Evolutionary conservation across 2,888 invertebrate species (phyloP), one percentile per base, ranked within the genome.

Genomic region (Nomada fucata): DNA sequence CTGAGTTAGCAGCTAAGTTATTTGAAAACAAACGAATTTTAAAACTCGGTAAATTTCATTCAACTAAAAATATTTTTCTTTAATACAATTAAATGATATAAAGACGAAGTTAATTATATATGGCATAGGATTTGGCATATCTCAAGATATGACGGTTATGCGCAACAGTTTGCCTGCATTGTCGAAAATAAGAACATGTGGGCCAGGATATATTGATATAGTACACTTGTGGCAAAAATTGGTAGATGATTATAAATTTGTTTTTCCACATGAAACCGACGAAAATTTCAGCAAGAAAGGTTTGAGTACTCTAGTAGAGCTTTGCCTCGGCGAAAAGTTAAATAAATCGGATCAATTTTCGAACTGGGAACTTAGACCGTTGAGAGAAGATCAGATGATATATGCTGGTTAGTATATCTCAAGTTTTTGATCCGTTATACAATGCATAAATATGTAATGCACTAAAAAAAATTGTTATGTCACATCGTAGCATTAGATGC

Each of bases 311-410:
- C 94, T 98, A 76, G 97, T 97, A 0, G 95, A 96, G 90, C 94
- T 96, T 57, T 97, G 97, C 91, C 95, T 97, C 91, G 97, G 97
- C 9, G 94, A 95, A 73, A 96, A 96, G 61, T 94, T 98, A 59
- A 96, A 97, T 93, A 98, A 98, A 94, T 96, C 96, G n/a, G 97
- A 98, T 94, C 98, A 98, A 91, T 97, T 97, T 94, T 98, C 98
- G 0, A 97, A 98, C 93, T 98, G 98, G 98, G 97, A 97, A 90
- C 95, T 96, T 87, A 95, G 98, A 86, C 98, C 98, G 13, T 92
- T 98, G 70, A 94, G 98, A 65, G 94, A 95, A 59, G 96, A 96
- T 80, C 98, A 98, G 94, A 95, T 97, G 78, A 93, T 94, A 60
- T 98, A 98, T 94, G 98, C 98, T 80, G 95, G 95, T 95, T 85